Conservation (phyloP, 2,888 invertebrate genomes). For the Himalopsyche japonica region DNA sequence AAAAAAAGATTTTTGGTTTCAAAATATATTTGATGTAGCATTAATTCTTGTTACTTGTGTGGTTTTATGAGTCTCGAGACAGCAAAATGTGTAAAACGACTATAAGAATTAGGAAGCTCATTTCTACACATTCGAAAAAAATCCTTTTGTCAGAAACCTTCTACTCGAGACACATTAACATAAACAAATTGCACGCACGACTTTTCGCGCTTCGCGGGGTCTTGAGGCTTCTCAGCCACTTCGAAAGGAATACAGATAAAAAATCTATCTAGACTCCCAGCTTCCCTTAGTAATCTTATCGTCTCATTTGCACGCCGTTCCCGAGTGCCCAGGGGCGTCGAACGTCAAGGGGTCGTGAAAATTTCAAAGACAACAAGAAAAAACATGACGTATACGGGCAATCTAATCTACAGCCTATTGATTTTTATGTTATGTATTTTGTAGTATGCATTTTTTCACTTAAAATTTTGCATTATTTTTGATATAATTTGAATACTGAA, state of each 20-base stretch:
- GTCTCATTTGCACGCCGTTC: conserved; percentile 21
- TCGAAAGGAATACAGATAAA: background rate
- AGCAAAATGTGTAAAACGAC: background rate
- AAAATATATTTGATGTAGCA: too few relatives aligned
- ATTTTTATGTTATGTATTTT: background rate
- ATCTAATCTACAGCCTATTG: background rate
- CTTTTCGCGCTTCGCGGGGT: background rate
- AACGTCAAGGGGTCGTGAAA: background rate
- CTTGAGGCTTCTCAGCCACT: background rate
- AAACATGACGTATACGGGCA: background rate
- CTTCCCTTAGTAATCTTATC: conserved; percentile 4
- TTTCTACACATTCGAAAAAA: background rate
- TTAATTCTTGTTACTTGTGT: too few relatives aligned
- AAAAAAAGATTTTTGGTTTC: too few relatives aligned
- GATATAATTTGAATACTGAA: too few relatives aligned
- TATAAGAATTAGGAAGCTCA: background rate
- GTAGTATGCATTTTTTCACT: background rate
- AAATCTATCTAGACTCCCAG: background rate
- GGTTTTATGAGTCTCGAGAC: too few relatives aligned
- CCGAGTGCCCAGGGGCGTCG: background rate
- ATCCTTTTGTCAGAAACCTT: conserved; percentile 2
- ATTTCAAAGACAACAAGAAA: background rate
- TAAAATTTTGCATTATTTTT: background rate
- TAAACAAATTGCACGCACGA: conserved; percentile 23
- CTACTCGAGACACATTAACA: conserved; percentile 10